phyloP scores from a whole-genome alignment of 2,888 invertebrate genomes.

The Piscicola geometra region DNA sequence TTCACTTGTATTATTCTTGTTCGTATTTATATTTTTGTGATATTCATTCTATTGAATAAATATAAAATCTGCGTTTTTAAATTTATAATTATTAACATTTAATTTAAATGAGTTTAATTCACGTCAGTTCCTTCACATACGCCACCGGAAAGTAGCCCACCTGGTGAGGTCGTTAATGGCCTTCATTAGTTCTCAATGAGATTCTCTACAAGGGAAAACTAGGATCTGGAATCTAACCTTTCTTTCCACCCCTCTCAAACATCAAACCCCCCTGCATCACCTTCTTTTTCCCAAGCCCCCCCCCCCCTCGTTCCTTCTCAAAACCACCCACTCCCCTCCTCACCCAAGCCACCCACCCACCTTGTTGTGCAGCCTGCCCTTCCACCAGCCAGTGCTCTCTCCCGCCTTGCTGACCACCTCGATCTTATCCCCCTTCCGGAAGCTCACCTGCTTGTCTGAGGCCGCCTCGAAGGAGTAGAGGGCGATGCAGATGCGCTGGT shows the following conservation, averaged over 20 bases:
- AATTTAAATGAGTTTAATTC: too few relatives aligned
- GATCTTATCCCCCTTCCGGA: slow-evolving; percentile 16
- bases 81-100: too few relatives aligned
- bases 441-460: slow-evolving; percentile 13
- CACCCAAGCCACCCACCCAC: slow-evolving; percentile 6
- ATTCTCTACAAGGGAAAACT: too few relatives aligned
- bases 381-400: slow-evolving; percentile 20
- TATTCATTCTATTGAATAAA: too few relatives aligned
- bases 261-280: background rate
- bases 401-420: slow-evolving; percentile 20
- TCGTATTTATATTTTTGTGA: too few relatives aligned
- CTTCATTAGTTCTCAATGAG: too few relatives aligned
- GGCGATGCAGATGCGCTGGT: slow-evolving; percentile 6
- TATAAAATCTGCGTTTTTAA: too few relatives aligned
- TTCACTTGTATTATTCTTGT: too few relatives aligned
- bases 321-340: background rate
- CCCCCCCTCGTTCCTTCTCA: background rate
- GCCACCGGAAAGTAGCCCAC: slow-evolving; percentile 8
- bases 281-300: background rate
- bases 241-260: background rate
- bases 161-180: too few relatives aligned
- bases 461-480: slow-evolving; percentile 11
- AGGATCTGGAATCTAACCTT: too few relatives aligned
- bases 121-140: background rate
- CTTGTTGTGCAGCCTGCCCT: slow-evolving; percentile 21